These are phyloP conservation scores for Geothlypis trichas DNA, from an alignment of 2,113 vertebrate species.

Conservation along the genomic window DNA sequence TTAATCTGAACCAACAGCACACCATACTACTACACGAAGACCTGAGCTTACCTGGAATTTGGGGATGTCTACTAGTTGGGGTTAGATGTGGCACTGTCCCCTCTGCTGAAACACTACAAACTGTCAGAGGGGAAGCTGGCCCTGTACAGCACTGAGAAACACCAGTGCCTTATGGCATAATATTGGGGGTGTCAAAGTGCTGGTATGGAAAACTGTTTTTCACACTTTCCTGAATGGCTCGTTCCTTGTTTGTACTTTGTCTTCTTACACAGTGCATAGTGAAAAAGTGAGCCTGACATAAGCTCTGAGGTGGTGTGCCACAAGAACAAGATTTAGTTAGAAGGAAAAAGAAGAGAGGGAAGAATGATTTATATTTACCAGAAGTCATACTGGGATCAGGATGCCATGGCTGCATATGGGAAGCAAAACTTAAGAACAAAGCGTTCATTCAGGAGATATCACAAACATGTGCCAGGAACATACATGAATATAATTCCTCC, in stretches of 20 bases:
- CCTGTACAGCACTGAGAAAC: not conserved
- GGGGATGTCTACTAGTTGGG: not conserved
- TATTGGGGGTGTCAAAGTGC: not conserved
- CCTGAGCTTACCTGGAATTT: not conserved
- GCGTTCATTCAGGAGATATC: not conserved
- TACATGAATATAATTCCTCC: not conserved
- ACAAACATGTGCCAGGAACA: not conserved
- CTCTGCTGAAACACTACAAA: not conserved
- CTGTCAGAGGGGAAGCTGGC: not conserved
- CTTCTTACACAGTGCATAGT: slow-evolving; percentile 29
- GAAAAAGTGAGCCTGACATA: not conserved
- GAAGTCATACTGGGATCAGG: not conserved
- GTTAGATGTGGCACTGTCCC: not conserved
- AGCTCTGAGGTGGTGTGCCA: slow-evolving; percentile 13
- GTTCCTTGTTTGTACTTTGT: slow-evolving; percentile 4
- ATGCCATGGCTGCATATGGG: not conserved
- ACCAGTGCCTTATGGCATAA: not conserved
- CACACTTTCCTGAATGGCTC: slow-evolving; percentile 44
- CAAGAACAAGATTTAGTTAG: slow-evolving; percentile 4
- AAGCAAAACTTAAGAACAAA: not conserved
- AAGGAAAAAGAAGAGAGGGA: not conserved
- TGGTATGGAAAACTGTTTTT: not conserved
- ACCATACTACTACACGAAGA: not conserved
- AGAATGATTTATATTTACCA: not conserved
- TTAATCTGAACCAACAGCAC: not conserved